Base-by-base conservation (phyloP, 2,113 vertebrate genomes). In the Elephas maximus region DNA sequence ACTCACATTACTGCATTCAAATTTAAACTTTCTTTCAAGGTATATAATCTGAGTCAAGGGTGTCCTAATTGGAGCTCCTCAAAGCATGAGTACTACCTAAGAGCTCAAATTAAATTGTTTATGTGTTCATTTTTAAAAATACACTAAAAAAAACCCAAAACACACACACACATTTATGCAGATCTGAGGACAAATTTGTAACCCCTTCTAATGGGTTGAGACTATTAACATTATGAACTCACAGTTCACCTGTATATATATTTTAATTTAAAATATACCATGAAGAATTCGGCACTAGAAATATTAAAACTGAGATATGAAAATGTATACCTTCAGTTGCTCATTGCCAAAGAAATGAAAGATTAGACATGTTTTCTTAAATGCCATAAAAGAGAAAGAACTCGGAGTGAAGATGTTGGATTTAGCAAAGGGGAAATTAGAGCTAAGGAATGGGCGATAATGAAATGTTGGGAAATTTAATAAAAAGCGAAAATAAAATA, bases 401-500 rank as follows among this genome's bases (percentile, higher is more conserved):
- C 60, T 94, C 20, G 12, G 86, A 86, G 85, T 77, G n/a, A 91
- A 90, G 37, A 76, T 4, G 53, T 74, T 37, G 5, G 41, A 77
- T 81, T 93, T 82, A 44, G 33, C 24, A 74, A 73, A 73, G 18
- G 41, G 30, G 5, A 81, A 91, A 76, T 44, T 90, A 73, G 44
- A 82, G 63, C 0, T 89, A 79, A 67, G 33, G 28, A 90, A 87
- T 11, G 1, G n/a, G 37, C 21, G 30, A 48, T 57, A 78, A 73
- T 30, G 24, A 76, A 92, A 86, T 41, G 28, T 81, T 80, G 57
- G 8, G 9, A 92, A 95, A 81, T 30, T 76, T 44, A 96, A 90
- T 76, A 85, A 78, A 82, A 78, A 85, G 10, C 79, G 7, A 88
- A 94, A 83, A 81, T 74, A 93, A 84, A 89, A 10, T 63, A 37